Conservation (phyloP, 2,797 vertebrate genomes). For the Garrulus glandarius region DNA sequence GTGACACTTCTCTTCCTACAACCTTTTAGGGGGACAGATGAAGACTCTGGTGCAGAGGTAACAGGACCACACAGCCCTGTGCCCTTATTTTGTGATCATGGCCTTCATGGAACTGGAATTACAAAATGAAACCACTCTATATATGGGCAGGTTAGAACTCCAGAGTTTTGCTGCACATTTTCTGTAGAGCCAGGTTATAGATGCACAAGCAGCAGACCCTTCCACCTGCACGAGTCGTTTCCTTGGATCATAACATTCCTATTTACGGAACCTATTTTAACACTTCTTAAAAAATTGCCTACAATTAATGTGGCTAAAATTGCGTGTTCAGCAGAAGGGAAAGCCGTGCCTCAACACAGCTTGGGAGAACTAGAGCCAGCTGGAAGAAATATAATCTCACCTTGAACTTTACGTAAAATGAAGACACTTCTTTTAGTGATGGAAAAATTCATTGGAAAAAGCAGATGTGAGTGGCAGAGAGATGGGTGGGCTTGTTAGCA, state of each 20-base stretch:
- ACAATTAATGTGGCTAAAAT: slow-evolving; percentile 5
- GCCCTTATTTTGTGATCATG: not conserved
- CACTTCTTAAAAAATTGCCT: not conserved
- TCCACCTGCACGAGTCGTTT: not conserved
- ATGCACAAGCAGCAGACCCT: not conserved
- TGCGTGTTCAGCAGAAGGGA: not conserved
- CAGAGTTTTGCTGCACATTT: not conserved
- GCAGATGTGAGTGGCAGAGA: not conserved
- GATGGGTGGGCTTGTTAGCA: not conserved
- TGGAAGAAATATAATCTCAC: not conserved
- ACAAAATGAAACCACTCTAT: not conserved
- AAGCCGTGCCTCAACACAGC: not conserved
- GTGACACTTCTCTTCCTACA: not conserved
- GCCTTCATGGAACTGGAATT: not conserved
- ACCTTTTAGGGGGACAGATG: not conserved
- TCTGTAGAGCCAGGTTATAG: not conserved
- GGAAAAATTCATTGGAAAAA: not conserved
- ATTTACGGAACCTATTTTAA: slow-evolving; percentile 17
- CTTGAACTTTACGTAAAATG: not conserved
- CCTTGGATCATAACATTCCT: not conserved
- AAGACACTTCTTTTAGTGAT: not conserved
- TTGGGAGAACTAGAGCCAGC: not conserved
- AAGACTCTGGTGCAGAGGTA: not conserved
- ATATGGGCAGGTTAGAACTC: not conserved
- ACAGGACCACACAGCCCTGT: not conserved